Evolutionary conservation across 2,888 invertebrate species (phyloP), one percentile per base, ranked within the genome.

Genomic region (Sinohyriopsis cumingii): DNA sequence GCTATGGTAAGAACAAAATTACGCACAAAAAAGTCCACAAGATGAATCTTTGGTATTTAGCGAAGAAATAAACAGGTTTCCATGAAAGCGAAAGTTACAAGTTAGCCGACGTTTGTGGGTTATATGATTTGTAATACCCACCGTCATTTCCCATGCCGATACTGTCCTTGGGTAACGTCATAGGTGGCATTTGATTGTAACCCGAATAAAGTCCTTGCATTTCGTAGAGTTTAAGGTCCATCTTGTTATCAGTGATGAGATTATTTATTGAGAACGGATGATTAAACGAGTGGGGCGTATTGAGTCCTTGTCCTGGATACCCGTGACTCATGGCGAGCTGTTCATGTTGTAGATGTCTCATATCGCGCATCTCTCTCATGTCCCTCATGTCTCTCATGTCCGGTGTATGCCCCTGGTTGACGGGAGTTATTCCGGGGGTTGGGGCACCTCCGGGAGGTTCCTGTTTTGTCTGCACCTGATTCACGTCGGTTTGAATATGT

Each of bases 261-360:
- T 96, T 94, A 86, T 95, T 96, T 91, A 98, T 98, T 90, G 96
- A 96, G 92, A 98, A 98, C 33, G 97, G 97, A 89, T 96, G 97
- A 93, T 95, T 90, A 76, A 88, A 89, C 45, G 88, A 85, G 79
- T 90, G 89, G 55, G 88, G 86, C 67, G 87, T 87, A 77, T 89
- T 88, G 68, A 88, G 87, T 65, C 86, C 86, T 54, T 45, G 45
- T 45, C 82, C 78, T 33, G 83, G 82, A 67, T 80, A 78, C 19
- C 80, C 82, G 68, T 81, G 82, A n/a, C 77, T 81, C 69, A 81
- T 72, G 54, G 75, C 79, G 71, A 82, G 82, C 53, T 71, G 76
- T 53, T 75, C 75, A 55, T 77, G 80, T 45, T 75, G 76, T 59
- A 73, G 67, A 28, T 75, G 76, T 61, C 77, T 78, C 60, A 80